Percentiles rank a stretch among this genome's conserved stretches.
phyloP scores from a whole-genome alignment of 2,888 invertebrate genomes.

The Petrophora chlorosata region DNA sequence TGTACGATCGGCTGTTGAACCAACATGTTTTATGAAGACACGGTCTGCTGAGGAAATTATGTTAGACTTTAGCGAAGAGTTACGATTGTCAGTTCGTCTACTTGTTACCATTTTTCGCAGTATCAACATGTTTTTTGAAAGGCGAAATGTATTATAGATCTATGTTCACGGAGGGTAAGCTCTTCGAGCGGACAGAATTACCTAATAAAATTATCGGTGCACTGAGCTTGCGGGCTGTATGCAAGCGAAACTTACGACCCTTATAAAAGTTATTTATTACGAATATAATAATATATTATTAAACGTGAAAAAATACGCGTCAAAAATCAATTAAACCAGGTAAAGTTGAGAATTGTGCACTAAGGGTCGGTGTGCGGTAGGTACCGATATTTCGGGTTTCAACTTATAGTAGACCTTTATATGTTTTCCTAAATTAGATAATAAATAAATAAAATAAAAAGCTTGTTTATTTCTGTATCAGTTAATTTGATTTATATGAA shows the following conservation, averaged over 20 bases:
- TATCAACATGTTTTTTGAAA: conserved; percentile 28
- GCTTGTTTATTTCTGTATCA: too few relatives aligned
- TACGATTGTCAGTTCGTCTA: conserved; percentile 36
- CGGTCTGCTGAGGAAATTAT: conserved; percentile 57
- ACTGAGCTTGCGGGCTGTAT: background rate
- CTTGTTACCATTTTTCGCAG: conserved; percentile 36
- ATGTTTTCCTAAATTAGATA: too few relatives aligned
- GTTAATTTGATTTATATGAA: too few relatives aligned
- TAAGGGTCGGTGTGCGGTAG: too few relatives aligned
- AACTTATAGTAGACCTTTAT: too few relatives aligned
- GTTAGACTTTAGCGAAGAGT: conserved; percentile 47
- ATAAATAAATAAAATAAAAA: too few relatives aligned
- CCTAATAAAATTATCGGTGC: conserved; percentile 11
- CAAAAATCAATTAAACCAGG: too few relatives aligned
- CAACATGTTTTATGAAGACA: conserved; percentile 49
- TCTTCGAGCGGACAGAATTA: background rate
- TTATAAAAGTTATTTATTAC: background rate
- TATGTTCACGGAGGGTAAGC: conserved; percentile 8
- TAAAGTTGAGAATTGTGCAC: too few relatives aligned
- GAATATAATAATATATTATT: too few relatives aligned
- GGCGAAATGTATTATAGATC: conserved; percentile 13
- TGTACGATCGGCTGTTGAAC: conserved; percentile 13
- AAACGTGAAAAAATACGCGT: too few relatives aligned
- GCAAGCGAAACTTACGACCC: background rate
- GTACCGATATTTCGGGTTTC: too few relatives aligned